Conservation (phyloP, 2,888 invertebrate species). For the Hedychridium roseum region DNA sequence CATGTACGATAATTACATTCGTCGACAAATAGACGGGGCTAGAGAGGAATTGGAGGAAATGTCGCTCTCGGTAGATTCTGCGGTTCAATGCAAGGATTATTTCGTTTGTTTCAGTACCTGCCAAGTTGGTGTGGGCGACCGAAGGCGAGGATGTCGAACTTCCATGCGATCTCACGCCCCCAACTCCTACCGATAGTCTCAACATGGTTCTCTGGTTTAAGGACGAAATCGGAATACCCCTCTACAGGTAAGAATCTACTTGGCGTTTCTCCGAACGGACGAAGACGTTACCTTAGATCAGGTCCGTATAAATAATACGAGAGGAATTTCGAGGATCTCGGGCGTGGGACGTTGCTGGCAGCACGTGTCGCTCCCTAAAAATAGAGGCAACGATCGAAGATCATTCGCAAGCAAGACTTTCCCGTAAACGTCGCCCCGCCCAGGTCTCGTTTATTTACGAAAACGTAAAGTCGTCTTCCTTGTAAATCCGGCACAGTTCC, state of each 20-base stretch:
- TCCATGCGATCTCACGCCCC: conserved; percentile 84
- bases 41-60: too few species aligned
- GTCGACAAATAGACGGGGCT: too few species aligned
- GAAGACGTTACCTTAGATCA: conserved; percentile 29
- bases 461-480: conserved; percentile 4
- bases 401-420: conserved; percentile 19
- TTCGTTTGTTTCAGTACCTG: conserved; percentile 70
- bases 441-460: conserved; percentile 27
- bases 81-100: too few species aligned
- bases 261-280: too few species aligned
- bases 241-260: conserved; percentile 76
- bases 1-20: too few species aligned
- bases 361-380: conserved; percentile 8
- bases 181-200: conserved; percentile 75
- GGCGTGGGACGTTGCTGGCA: conserved; percentile 11
- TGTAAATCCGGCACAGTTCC: too few species aligned
- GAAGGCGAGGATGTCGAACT: conserved; percentile 79
- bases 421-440: conserved; percentile 11
- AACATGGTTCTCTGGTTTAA: conserved; percentile 92
- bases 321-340: conserved; percentile 9
- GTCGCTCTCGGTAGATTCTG: too few species aligned
- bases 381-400: conserved; percentile 29
- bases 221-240: conserved; percentile 83
- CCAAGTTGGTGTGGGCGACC: conserved; percentile 78
- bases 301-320: conserved; percentile 25